phyloP scores from a whole-genome alignment of 2,113 vertebrate species.

The Mustelus asterias region DNA sequence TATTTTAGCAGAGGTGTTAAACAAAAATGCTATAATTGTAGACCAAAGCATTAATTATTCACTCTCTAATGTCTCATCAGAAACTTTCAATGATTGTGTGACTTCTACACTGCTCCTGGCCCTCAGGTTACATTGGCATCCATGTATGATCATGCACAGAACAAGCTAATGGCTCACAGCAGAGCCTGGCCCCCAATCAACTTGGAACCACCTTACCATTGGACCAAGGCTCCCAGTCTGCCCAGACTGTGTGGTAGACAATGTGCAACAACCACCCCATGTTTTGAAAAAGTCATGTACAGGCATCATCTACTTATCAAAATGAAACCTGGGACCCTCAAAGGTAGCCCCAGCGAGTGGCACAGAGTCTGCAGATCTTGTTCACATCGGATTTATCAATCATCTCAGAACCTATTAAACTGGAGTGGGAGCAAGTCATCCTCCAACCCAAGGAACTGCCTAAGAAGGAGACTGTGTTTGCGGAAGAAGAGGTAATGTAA shows the following conservation, averaged over 20 bases:
- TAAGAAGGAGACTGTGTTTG: background rate
- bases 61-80: background rate
- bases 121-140: too few species aligned
- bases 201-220: too few species aligned
- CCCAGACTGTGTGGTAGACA: background rate
- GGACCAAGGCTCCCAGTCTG: too few species aligned
- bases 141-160: too few species aligned
- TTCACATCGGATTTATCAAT: background rate
- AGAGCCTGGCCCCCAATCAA: too few species aligned
- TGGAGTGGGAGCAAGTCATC: background rate
- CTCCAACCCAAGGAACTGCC: background rate
- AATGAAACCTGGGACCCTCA: background rate
- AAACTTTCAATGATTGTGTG: background rate
- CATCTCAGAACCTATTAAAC: background rate
- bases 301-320: background rate
- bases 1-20: background rate
- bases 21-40: too few species aligned
- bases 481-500: background rate
- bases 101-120: background rate
- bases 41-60: background rate
- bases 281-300: background rate
- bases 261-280: background rate
- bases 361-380: background rate
- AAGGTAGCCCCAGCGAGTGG: background rate
- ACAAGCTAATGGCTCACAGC: too few species aligned